phyloP scores from a whole-genome alignment of 2,888 invertebrate species.

The Diachrysia chrysitis region DNA sequence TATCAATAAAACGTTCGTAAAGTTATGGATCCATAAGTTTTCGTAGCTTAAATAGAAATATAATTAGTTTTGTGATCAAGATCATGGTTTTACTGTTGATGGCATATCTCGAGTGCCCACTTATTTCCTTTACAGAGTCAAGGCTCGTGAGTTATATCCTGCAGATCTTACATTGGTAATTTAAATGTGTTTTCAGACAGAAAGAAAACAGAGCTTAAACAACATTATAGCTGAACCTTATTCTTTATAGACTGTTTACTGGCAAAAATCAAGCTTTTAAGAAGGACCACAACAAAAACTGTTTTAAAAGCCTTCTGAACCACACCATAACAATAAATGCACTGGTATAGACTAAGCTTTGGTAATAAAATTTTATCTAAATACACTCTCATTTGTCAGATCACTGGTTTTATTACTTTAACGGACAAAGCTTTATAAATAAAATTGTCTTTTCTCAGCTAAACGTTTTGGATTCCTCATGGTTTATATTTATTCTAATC shows the following conservation, averaged over 20 bases:
- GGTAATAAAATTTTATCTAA: conserved; percentile 33
- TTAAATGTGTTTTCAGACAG: neutral
- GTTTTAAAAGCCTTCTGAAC: conserved; percentile 19
- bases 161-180: no score
- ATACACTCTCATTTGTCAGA: conserved; percentile 43
- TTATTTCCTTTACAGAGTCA: no score
- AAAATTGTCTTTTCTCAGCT: conserved; percentile 5
- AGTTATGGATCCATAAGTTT: neutral
- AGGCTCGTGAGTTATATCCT: no score
- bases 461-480: neutral
- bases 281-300: conserved; percentile 27
- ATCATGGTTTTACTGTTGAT: no score
- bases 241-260: conserved; percentile 13
- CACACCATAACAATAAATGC: conserved; percentile 36
- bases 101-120: no score
- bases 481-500: neutral
- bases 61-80: neutral
- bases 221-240: conserved; percentile 5
- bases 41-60: neutral
- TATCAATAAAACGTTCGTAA: neutral
- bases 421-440: neutral
- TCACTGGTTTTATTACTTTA: conserved; percentile 28
- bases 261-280: conserved; percentile 28
- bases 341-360: conserved; percentile 12
- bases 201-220: neutral